Conservation (phyloP, 2,113 vertebrate genomes). For the Pygoscelis antarcticus region DNA sequence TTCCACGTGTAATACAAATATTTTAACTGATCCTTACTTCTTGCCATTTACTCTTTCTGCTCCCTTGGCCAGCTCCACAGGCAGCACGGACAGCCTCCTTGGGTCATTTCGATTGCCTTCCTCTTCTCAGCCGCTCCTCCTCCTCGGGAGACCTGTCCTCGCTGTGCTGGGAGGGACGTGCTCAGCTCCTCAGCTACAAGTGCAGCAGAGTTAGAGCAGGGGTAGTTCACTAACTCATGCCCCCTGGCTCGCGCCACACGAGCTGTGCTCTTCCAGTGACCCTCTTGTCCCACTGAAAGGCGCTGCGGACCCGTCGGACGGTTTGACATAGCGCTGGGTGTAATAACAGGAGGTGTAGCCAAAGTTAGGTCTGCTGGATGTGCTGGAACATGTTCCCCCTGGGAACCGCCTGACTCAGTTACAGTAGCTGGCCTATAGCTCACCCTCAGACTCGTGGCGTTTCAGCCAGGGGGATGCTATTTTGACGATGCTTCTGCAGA, state of each 20-base stretch:
- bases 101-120: accelerated
- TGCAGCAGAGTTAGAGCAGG: background rate
- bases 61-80: background rate
- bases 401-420: background rate
- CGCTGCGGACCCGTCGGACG: accelerated
- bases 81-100: background rate
- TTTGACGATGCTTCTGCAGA: background rate
- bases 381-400: background rate
- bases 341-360: background rate
- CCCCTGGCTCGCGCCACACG: accelerated
- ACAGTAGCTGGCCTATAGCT: background rate
- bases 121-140: background rate
- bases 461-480: background rate
- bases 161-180: accelerated
- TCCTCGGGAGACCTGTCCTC: background rate
- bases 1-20: background rate
- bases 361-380: background rate
- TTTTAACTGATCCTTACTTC: background rate
- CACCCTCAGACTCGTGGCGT: accelerated
- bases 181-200: background rate
- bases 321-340: accelerated
- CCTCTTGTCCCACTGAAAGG: background rate
- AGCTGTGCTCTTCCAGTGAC: background rate
- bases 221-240: background rate
- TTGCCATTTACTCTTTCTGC: background rate